phyloP scores from a whole-genome alignment of 2,888 invertebrate genomes.

The Electrophaes corylata region DNA sequence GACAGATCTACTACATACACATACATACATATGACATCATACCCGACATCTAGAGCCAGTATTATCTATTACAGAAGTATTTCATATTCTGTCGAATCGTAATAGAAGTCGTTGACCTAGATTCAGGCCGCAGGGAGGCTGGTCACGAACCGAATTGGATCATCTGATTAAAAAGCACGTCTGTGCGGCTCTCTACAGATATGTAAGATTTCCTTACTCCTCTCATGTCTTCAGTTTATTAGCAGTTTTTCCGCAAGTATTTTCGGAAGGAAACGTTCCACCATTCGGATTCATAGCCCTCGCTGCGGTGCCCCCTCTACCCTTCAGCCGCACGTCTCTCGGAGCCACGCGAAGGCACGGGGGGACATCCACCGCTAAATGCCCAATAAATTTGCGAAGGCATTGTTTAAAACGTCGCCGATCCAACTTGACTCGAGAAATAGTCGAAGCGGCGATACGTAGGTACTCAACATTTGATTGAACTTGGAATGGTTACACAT shows the following conservation, averaged over 20 bases:
- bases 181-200: neutral
- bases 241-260: neutral
- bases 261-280: neutral
- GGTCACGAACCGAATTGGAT: too few relatives aligned
- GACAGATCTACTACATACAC: neutral
- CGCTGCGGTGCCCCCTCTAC: neutral
- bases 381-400: conserved; percentile 9
- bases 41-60: neutral
- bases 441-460: conserved; percentile 9
- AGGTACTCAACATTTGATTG: conserved; percentile 11
- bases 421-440: conserved; percentile 11
- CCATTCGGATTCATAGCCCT: conserved; percentile 1
- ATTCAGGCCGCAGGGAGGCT: neutral
- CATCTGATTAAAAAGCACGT: too few relatives aligned
- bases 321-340: neutral
- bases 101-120: neutral
- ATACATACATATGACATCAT: neutral
- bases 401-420: conserved; percentile 12
- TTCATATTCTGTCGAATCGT: neutral
- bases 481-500: conserved; percentile 8
- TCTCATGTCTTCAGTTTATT: neutral
- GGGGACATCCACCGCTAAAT: conserved; percentile 9
- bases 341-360: neutral
- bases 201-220: neutral
- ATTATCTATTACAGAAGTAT: neutral